Base-by-base conservation (phyloP, 2,113 vertebrate species). In the Rhinoderma darwinii region DNA sequence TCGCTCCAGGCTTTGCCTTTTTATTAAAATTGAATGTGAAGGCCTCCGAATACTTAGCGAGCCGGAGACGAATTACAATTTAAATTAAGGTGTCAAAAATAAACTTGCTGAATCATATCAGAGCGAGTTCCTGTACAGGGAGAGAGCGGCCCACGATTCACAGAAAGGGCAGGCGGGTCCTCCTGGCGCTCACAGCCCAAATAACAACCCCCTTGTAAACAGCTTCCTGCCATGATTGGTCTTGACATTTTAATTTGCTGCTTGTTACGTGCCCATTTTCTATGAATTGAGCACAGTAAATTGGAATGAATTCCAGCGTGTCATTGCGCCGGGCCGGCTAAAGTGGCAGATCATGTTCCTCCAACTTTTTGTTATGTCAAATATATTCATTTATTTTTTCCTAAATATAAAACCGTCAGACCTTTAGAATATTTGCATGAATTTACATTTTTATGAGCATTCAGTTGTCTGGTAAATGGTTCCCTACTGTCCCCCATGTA, bases 241-340 rank as follows among this genome's bases (percentile, higher is more conserved):
- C 89, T 92, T 92, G 91, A 93, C 91, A 90, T 92, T 93, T 92
- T 90, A 92, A 93, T 93, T 92, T 91, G 61, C 77, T 59, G 61
- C 89, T 91, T 91, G 70, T 91, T 92, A 89, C 81, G 91, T 92
- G 90, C 89, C 90, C 86, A 88, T 92, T 93, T 92, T 87, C 89
- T 88, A n/a, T 88, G 88, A 86, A 90, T 87, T 88, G 84, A 89
- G 90, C 84, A 88, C 88, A 82, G 76, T 90, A 84, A 86, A 91
- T 92, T 88, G 90, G 88, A 91, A 89, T 90, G 88, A 90, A 89
- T 90, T 87, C 84, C 59, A 91, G 54, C 87, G 86, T 81, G 75
- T 90, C 37, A 1, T 18, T 30, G 35, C 81, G 74, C 82, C 70
- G 20, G 70, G 59, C 35, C 80, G 90, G 83, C 79, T 86, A 79